Conservation (phyloP, 2,888 invertebrate species). For the Hirtodrosophila histrioides region DNA sequence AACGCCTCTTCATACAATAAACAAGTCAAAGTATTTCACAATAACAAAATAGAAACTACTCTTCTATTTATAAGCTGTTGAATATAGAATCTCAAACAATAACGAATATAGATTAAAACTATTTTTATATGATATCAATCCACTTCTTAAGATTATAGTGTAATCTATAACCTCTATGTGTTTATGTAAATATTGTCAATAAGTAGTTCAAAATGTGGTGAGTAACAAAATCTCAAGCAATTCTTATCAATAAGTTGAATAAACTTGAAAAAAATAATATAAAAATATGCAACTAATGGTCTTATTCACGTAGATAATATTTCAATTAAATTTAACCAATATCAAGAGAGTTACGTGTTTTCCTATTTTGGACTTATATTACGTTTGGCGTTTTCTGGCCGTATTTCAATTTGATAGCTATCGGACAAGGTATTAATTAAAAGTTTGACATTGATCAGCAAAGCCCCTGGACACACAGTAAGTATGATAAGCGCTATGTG, state of each 20-base stretch:
- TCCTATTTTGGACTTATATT: conserved; percentile 10
- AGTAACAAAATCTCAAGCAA: neutral
- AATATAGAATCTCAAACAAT: neutral
- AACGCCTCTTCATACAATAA: neutral
- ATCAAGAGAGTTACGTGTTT: conserved; percentile 2
- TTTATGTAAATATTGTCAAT: conserved; percentile 31
- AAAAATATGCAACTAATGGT: neutral
- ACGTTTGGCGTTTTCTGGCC: neutral
- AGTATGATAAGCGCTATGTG: conserved; percentile 25
- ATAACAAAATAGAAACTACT: neutral
- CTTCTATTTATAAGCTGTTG: neutral
- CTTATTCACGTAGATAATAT: conserved; percentile 24
- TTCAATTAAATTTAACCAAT: conserved; percentile 11
- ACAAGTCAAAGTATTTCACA: neutral
- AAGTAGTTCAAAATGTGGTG: conserved; percentile 1
- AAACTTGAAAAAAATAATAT: neutral
- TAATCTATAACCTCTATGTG: conserved; percentile 14
- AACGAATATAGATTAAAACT: neutral
- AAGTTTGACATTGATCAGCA: conserved; percentile 14
- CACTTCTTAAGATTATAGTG: conserved; percentile 21
- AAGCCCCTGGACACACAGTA: conserved; percentile 16
- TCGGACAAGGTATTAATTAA: conserved; percentile 4
- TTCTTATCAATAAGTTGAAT: conserved; percentile 30
- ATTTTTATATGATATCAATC: conserved; percentile 16
- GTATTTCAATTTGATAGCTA: conserved; percentile 7